Evolutionary conservation across 2,888 invertebrate species (phyloP), one percentile per base, ranked within the genome.

Genomic region (Scaptomyza tumidula): DNA sequence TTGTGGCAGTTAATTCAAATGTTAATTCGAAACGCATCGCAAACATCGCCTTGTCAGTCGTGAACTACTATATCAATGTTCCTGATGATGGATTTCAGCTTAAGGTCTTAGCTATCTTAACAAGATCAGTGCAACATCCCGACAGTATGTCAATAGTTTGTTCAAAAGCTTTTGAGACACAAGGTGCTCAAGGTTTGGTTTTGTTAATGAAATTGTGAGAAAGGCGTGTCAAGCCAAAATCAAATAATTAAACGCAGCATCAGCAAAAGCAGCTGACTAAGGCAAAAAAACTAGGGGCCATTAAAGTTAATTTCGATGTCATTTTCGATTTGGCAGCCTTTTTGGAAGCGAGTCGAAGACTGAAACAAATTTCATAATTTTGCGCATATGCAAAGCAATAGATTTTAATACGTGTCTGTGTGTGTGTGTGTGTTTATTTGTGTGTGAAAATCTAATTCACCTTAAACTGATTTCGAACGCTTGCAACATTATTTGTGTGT

Each of bases 381-480:
- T 77, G 65, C 70, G 59, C 43, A 76, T 76, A 76, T 76, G 71
- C 50, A 68, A 74, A 71, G 37, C 49, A 41, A 45, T 55, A 24
- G 37, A 53, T 49, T 16, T 31, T 4, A 48, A 37, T 54, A 35
- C 53, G 19, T 54, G 24, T 35, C 29, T 65, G 35, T 62, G 53
- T 70, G 54, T 53, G 24, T 56, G 44, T 48, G 24, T 55, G 46
- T 66, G 48, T 43, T n/a, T 44, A 50, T 53, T 63, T 68, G 59
- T 80, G 67, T 74, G 71, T 84, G 54, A 72, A 86, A 82, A 82
- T 82, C 85, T 86, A 86, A 82, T 86, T 82, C 85, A 75, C 81
- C 87, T 86, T 86, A 82, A 70, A 75, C 72, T 70, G 55, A 72
- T 69, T 75, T 75, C 55, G 33, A 75, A 45, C 50, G 63, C 70